These are phyloP conservation scores for Champsocephalus gunnari DNA, from an alignment of 2,797 vertebrate species.

Conservation along the genomic window DNA sequence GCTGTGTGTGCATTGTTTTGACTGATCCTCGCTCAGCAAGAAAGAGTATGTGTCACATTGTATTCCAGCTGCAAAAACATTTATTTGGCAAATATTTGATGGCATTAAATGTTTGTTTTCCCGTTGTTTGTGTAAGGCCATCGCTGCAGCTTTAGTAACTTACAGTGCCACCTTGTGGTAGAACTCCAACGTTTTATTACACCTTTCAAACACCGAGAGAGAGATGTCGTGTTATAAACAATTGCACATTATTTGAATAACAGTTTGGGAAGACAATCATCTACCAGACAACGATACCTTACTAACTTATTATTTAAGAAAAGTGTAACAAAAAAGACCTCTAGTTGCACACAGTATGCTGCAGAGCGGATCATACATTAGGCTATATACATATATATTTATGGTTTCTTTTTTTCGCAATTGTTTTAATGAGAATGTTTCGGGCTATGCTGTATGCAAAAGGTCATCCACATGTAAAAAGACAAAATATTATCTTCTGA, in stretches of 20 bases:
- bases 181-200: slow-evolving; percentile 5
- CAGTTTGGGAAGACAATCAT: too few species aligned
- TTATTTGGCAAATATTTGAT: slow-evolving; percentile 3
- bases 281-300: too few species aligned
- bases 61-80: slow-evolving; percentile 18
- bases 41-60: slow-evolving; percentile 3
- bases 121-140: slow-evolving; percentile 9
- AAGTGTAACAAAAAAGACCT: too few species aligned
- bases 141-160: slow-evolving; percentile 5
- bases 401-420: too few species aligned
- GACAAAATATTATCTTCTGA: too few species aligned
- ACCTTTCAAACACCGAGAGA: background rate
- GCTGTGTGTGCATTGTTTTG: slow-evolving; percentile 13
- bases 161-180: slow-evolving; percentile 63
- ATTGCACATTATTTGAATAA: background rate
- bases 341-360: too few species aligned
- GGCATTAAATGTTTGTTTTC: background rate
- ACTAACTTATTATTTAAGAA: too few species aligned
- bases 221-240: background rate
- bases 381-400: too few species aligned
- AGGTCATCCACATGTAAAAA: too few species aligned
- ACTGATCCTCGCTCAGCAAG: background rate
- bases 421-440: too few species aligned
- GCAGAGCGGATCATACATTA: too few species aligned
- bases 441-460: too few species aligned